These are phyloP conservation scores for Aethina tumida DNA, from an alignment of 1,140 invertebrate genomes.

Conservation along the genomic window DNA sequence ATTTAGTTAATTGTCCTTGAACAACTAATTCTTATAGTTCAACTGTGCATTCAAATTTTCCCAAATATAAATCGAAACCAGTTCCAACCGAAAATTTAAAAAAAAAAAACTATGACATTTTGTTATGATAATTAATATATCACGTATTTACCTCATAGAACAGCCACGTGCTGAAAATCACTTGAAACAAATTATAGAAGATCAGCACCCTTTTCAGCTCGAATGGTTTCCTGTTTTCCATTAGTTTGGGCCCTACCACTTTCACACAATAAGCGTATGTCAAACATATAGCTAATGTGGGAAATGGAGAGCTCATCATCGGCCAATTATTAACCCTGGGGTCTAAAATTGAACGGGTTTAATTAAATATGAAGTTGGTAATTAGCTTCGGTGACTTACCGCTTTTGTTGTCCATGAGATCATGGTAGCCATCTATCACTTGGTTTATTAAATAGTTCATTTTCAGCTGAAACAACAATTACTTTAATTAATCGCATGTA, in stretches of 20 bases:
- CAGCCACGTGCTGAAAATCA: constrained; percentile 67
- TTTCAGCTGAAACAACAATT: constrained; percentile 18
- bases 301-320: constrained; percentile 71
- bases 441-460: constrained; percentile 16
- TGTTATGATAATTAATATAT: no score
- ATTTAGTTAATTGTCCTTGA: no score
- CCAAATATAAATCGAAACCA: no score
- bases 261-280: constrained; percentile 66
- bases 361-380: no score
- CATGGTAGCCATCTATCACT: constrained; percentile 21
- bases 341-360: no score
- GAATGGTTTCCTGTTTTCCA: constrained; percentile 84
- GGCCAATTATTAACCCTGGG: constrained; percentile 73
- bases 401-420: constrained; percentile 26
- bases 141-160: constrained; percentile 25
- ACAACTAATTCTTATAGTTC: no score
- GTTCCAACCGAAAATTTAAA: no score
- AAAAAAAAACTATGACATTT: no score
- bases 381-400: constrained; percentile 27
- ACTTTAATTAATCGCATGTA: constrained; percentile 2
- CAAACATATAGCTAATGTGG: constrained; percentile 65
- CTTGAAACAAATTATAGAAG: constrained; percentile 79
- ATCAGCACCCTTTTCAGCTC: constrained; percentile 70
- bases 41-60: no score
- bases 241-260: constrained; percentile 69